Percentiles rank a stretch among this genome's conserved stretches.
phyloP scores from a whole-genome alignment of 2,797 vertebrate genomes.

The Holocentrus rufus region DNA sequence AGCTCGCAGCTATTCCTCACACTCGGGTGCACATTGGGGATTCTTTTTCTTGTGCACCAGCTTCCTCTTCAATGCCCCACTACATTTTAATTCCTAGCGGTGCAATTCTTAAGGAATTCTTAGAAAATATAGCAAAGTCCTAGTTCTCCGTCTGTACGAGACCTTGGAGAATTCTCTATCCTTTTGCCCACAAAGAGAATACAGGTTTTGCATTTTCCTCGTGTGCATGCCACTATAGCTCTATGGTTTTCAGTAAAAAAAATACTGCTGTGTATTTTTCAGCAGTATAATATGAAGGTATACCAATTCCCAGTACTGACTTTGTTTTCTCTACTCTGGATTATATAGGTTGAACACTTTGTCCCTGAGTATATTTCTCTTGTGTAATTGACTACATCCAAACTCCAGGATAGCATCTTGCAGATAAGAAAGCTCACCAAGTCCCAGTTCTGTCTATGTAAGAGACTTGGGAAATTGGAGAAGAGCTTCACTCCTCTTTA shows the following conservation, averaged over 20 bases:
- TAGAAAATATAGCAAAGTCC: slow-evolving; percentile 30
- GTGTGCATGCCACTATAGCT: not conserved
- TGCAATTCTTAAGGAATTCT: slow-evolving; percentile 19
- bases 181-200: slow-evolving; percentile 3
- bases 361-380: not conserved
- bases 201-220: not conserved
- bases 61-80: slow-evolving; percentile 10
- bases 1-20: slow-evolving; percentile 45
- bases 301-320: not conserved
- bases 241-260: not conserved
- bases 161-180: slow-evolving; percentile 35
- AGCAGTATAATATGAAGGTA: not conserved
- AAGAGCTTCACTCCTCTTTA: not conserved
- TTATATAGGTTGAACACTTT: not conserved
- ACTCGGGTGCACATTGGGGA: slow-evolving; percentile 46
- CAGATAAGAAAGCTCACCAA: not conserved
- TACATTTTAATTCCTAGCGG: slow-evolving; percentile 36
- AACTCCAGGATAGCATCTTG: not conserved
- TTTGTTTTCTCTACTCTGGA: not conserved
- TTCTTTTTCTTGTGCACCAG: slow-evolving; percentile 27
- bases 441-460: not conserved
- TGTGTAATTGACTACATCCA: not conserved
- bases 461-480: not conserved
- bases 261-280: not conserved
- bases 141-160: slow-evolving; percentile 29